Evolutionary conservation across 2,797 vertebrate genomes (phyloP).

Genomic region (Tamandua tetradactyla): DNA sequence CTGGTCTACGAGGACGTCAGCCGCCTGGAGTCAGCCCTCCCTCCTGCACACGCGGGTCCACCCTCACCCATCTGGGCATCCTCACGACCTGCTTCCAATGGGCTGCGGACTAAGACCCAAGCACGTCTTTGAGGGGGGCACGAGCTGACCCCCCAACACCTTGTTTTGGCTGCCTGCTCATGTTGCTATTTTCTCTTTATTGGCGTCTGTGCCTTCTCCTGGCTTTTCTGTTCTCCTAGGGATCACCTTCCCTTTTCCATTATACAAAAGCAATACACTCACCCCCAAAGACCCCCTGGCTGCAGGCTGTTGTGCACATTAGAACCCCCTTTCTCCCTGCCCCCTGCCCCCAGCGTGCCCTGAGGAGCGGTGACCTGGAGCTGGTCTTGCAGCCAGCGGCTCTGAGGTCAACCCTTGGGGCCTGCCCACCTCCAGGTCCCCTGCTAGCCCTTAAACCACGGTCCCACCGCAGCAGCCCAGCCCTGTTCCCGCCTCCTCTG

Average conservation of each 20-base stretch:
- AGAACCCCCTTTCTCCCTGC: too few species aligned
- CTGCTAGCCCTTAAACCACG: too few species aligned
- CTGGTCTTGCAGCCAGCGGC: neutral
- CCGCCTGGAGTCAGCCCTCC: too few species aligned
- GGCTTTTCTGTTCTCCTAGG: neutral
- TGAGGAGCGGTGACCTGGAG: too few species aligned
- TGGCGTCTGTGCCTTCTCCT: accelerated
- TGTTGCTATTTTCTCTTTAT: accelerated
- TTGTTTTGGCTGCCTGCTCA: accelerated
- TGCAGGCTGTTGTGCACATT: accelerated
- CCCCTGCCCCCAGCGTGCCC: accelerated
- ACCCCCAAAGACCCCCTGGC: too few species aligned
- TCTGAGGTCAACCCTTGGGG: accelerated
- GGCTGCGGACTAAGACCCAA: too few species aligned
- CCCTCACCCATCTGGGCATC: too few species aligned
- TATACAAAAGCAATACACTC: accelerated
- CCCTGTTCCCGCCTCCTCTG: accelerated
- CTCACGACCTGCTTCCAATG: too few species aligned
- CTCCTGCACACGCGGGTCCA: too few species aligned
- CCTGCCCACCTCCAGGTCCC: accelerated
- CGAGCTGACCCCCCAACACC: too few species aligned
- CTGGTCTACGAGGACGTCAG: too few species aligned
- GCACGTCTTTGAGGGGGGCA: too few species aligned
- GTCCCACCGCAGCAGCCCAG: accelerated
- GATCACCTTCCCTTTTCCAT: neutral